phyloP scores from a whole-genome alignment of 2,888 invertebrate genomes.

The Torymus tubicola region DNA sequence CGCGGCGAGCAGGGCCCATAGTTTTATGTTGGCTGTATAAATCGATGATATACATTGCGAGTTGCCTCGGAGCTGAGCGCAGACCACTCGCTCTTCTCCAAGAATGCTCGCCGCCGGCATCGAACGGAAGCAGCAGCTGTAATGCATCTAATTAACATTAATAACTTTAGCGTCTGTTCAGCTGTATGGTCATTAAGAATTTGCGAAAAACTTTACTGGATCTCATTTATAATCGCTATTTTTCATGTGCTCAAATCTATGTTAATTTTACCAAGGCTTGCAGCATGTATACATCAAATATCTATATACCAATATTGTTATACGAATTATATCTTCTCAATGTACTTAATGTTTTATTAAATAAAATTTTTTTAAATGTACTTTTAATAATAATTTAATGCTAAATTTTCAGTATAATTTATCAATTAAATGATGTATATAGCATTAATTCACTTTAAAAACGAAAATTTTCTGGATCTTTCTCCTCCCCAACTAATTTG shows the following conservation, averaged over 20 bases:
- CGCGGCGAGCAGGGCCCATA: not conserved
- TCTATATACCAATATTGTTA: no score
- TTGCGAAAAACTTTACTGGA: constrained; percentile 1
- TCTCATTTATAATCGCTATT: constrained; percentile 9
- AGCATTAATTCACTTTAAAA: no score
- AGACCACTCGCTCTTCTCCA: not conserved
- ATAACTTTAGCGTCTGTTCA: constrained; percentile 11
- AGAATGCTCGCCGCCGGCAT: constrained; percentile 33
- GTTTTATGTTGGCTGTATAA: constrained; percentile 39
- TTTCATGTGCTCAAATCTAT: no score
- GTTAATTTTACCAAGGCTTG: no score
- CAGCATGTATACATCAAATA: no score
- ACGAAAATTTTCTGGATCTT: constrained; percentile 12
- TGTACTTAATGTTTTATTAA: no score
- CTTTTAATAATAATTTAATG: no score
- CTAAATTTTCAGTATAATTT: no score
- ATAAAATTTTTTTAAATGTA: no score
- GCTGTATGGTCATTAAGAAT: constrained; percentile 17
- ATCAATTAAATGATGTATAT: no score
- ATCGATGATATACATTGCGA: constrained; percentile 34
- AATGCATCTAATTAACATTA: constrained; percentile 46
- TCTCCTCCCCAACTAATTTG: constrained; percentile 28
- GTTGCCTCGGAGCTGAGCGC: not conserved
- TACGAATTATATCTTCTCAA: no score
- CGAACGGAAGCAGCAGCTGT: constrained; percentile 43